These are phyloP conservation scores for Cyphomyrmex costatus DNA, from an alignment of 1,140 invertebrate genomes.

Conservation along the genomic window DNA sequence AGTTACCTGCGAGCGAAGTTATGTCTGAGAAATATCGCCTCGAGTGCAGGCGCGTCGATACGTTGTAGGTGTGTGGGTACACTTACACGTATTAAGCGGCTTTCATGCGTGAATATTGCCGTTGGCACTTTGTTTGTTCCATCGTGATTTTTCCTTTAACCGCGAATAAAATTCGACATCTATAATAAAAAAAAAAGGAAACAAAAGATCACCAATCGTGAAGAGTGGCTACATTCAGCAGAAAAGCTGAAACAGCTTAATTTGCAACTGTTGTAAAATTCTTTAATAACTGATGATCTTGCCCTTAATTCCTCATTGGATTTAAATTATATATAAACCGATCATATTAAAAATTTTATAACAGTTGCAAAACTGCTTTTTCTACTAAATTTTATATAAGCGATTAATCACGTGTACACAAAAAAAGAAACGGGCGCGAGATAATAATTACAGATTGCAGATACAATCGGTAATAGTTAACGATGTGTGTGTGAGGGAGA, in stretches of 20 bases:
- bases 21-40: slow-evolving; percentile 41
- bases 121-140: neutral
- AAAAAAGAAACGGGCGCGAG: neutral
- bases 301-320: no score
- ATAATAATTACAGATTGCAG: neutral
- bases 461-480: slow-evolving; percentile 33
- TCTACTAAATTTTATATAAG: no score
- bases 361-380: no score
- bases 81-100: slow-evolving; percentile 43
- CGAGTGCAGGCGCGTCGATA: slow-evolving; percentile 47
- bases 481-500: neutral
- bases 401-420: neutral
- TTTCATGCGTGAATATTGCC: slow-evolving; percentile 15
- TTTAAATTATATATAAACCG: no score
- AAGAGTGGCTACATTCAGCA: neutral
- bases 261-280: no score
- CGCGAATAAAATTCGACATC: neutral
- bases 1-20: slow-evolving; percentile 45
- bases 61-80: slow-evolving; percentile 11
- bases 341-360: no score
- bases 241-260: no score
- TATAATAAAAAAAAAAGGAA: neutral
- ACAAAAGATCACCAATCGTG: neutral
- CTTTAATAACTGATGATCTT: no score
- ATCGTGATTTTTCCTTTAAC: neutral